These are phyloP conservation scores for Pagetopsis macropterus DNA, from an alignment of 2,797 vertebrate genomes.

Conservation along the genomic window DNA sequence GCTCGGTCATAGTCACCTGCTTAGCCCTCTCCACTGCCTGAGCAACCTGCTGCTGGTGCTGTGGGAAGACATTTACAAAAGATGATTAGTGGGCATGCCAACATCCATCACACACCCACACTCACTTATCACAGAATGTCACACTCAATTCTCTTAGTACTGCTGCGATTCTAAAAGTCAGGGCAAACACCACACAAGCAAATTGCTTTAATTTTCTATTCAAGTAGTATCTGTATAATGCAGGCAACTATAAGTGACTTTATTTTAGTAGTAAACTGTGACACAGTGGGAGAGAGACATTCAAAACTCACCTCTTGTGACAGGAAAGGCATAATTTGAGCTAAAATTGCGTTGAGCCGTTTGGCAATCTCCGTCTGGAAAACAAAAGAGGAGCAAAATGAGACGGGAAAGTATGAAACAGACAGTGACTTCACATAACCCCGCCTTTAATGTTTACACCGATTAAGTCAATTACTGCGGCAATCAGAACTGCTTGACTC, in stretches of 20 bases:
- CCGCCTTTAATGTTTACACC: conserved; percentile 83
- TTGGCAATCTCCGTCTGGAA: conserved; percentile 99
- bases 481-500: conserved; percentile 87
- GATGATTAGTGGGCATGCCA: conserved; percentile 32
- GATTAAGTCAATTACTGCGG: conserved; percentile 86
- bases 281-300: conserved; percentile 18
- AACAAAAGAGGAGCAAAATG: conserved; percentile 73
- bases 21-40: conserved; percentile 99
- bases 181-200: conserved; percentile 23
- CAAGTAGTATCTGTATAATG: conserved; percentile 25
- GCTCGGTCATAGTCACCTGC: conserved; percentile 99
- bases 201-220: conserved; percentile 21
- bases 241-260: conserved; percentile 23
- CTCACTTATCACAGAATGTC: conserved; percentile 45
- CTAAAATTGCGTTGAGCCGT: conserved; percentile 98
- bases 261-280: conserved; percentile 20
- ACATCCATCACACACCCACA: conserved; percentile 42
- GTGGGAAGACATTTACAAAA: conserved; percentile 66
- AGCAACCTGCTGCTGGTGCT: conserved; percentile 99
- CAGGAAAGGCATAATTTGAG: conserved; percentile 99
- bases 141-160: conserved; percentile 43
- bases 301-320: conserved; percentile 95
- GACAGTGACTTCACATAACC: conserved; percentile 72
- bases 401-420: conserved; percentile 71
- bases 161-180: conserved; percentile 34